A percentile compares a stretch with the other conserved stretches of the same genome.
These are phyloP conservation scores for Scaptomyza cyrtandrae DNA, from an alignment of 2,888 invertebrate genomes.

Conservation along the genomic window DNA sequence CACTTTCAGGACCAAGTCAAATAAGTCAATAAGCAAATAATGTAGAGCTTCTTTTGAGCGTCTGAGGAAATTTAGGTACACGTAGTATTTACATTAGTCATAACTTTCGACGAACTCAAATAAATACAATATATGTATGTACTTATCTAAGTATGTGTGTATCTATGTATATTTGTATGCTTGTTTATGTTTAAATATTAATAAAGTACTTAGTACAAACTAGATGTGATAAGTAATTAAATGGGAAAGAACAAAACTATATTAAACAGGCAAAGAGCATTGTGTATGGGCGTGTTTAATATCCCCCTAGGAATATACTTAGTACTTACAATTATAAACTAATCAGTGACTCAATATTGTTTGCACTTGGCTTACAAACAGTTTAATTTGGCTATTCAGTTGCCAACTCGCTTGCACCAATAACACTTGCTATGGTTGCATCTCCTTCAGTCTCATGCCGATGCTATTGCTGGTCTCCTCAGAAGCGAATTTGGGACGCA, in stretches of 20 bases:
- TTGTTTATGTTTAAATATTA: neutral
- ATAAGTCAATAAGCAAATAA: no score
- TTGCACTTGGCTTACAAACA: neutral
- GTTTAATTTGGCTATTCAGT: neutral
- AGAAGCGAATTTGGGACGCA: constrained; percentile 67
- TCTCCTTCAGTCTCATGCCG: constrained; percentile 39
- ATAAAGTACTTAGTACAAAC: constrained; percentile 1
- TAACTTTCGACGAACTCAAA: neutral
- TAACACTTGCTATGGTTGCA: neutral
- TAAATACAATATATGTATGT: no score
- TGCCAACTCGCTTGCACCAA: constrained; percentile 18
- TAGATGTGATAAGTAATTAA: neutral
- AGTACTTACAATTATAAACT: neutral
- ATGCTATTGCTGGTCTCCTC: constrained; percentile 28
- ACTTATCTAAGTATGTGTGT: neutral
- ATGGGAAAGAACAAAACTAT: neutral
- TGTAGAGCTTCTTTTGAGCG: no score
- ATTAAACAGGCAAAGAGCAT: neutral
- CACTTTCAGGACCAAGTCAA: no score
- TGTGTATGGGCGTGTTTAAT: neutral
- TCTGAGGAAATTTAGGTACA: neutral
- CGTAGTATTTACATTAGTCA: constrained; percentile 19
- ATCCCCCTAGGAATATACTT: neutral
- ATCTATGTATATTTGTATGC: neutral
- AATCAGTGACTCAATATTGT: constrained; percentile 5